Percentiles rank a stretch among this genome's conserved stretches.
These are phyloP conservation scores for Nymphalis io DNA, from an alignment of 1,140 invertebrate genomes.

Conservation along the genomic window DNA sequence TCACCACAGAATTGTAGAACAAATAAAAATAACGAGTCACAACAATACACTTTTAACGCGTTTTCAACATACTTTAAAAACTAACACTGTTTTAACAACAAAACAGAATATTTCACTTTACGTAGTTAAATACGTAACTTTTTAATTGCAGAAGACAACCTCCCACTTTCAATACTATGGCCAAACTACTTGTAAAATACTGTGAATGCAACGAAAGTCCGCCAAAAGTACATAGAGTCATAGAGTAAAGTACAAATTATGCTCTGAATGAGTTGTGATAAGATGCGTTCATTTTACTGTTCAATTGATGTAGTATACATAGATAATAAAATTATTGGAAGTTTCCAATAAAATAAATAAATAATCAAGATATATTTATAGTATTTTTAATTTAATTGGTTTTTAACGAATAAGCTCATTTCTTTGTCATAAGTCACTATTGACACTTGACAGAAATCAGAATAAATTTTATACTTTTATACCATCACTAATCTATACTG, in stretches of 20 bases:
- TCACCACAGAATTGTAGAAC: slow-evolving; percentile 8
- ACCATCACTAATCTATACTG: too few species aligned
- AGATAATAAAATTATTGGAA: too few species aligned
- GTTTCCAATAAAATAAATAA: neutral
- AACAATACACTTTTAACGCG: slow-evolving; percentile 4
- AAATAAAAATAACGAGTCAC: neutral
- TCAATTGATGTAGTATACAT: neutral
- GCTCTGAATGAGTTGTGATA: slow-evolving; percentile 4
- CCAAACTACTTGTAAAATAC: slow-evolving; percentile 37
- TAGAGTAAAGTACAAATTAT: neutral
- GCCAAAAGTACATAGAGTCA: slow-evolving; percentile 28
- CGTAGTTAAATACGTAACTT: slow-evolving; percentile 56
- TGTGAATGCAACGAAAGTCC: slow-evolving; percentile 30
- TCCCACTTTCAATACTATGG: slow-evolving; percentile 13
- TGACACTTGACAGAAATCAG: too few species aligned
- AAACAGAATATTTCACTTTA: slow-evolving; percentile 21
- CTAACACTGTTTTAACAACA: neutral
- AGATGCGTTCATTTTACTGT: slow-evolving; percentile 17
- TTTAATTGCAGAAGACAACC: slow-evolving; percentile 20
- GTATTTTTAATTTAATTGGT: too few species aligned
- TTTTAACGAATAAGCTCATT: too few species aligned
- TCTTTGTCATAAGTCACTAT: too few species aligned
- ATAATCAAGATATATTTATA: too few species aligned
- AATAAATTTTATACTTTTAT: too few species aligned
- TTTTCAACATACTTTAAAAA: neutral